Evolutionary conservation across 2,113 vertebrate genomes (phyloP).

Genomic region (Phalacrocorax carbo): DNA sequence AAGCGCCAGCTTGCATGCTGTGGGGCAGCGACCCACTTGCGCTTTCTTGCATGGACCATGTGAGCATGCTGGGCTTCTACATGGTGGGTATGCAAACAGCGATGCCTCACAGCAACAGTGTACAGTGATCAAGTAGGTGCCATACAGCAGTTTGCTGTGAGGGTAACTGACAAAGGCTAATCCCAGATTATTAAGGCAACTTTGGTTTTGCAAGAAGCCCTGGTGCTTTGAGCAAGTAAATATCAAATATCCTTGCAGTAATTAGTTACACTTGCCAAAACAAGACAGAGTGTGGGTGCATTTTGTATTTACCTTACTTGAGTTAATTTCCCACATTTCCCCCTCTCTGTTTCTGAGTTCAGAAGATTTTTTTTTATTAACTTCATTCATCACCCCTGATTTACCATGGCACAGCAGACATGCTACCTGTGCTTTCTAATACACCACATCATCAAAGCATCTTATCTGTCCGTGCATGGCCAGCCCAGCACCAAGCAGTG

Average conservation of each 20-base stretch:
- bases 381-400: neutral
- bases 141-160: neutral
- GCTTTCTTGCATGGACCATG: rapidly evolving
- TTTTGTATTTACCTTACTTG: neutral
- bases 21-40: neutral
- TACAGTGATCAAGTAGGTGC: neutral
- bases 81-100: neutral
- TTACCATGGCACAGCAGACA: neutral
- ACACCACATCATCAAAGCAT: neutral
- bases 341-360: neutral
- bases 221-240: neutral
- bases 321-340: neutral
- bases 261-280: neutral
- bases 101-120: neutral
- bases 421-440: neutral
- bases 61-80: neutral
- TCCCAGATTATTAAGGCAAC: neutral
- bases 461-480: neutral
- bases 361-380: neutral
- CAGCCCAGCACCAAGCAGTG: neutral
- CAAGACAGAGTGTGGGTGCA: neutral
- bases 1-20: neutral
- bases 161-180: neutral
- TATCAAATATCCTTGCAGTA: neutral
- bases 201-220: neutral